Evolutionary conservation across 2,113 vertebrate genomes (phyloP).

Genomic region (Ivindomyrus marchei): DNA sequence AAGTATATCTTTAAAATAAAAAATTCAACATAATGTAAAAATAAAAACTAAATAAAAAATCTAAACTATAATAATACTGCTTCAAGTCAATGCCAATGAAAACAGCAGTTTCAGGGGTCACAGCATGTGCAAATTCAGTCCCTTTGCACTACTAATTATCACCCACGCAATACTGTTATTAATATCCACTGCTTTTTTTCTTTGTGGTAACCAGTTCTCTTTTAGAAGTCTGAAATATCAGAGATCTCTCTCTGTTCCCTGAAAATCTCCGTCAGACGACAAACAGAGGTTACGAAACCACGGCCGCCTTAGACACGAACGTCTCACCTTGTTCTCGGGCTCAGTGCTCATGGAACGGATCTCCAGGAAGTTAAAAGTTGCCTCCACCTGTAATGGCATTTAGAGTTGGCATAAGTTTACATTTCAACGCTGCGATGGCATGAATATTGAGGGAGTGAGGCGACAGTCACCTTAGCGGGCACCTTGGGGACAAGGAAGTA

Average conservation of each 20-base stretch:
- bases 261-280: background rate
- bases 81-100: background rate
- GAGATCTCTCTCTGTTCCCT: background rate
- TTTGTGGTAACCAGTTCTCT: background rate
- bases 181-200: background rate
- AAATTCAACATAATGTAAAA: background rate
- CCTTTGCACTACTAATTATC: background rate
- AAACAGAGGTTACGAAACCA: background rate
- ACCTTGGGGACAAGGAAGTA: conserved; percentile 68
- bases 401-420: background rate
- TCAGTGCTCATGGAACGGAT: conserved; percentile 59
- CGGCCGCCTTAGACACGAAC: background rate
- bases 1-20: background rate
- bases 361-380: conserved; percentile 63
- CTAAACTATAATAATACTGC: background rate
- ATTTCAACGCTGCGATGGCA: background rate
- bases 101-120: background rate
- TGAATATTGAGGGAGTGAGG: background rate
- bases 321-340: conserved; percentile 54
- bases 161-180: background rate
- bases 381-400: conserved; percentile 10
- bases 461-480: conserved; percentile 63
- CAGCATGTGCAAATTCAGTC: background rate
- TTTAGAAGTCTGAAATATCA: background rate
- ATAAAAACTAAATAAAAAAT: background rate